Evolutionary conservation across 2,113 vertebrate species (phyloP).

Genomic region (Prunella himalayana): DNA sequence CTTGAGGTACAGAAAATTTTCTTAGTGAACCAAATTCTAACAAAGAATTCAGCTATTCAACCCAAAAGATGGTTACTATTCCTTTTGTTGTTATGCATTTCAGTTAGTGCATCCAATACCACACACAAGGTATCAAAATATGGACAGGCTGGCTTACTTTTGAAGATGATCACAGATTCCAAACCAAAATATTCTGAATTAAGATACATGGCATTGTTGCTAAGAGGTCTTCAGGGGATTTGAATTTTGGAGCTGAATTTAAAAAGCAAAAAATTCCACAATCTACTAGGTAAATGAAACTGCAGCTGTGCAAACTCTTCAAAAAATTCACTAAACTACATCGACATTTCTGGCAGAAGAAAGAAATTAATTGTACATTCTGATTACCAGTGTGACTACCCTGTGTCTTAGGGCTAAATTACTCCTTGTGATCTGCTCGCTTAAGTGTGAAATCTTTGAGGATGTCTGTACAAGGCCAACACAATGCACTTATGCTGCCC

Average conservation of each 20-base stretch:
- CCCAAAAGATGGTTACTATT: neutral
- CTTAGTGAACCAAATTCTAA: neutral
- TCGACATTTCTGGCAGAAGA: neutral
- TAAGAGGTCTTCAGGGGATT: neutral
- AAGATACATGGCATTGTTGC: neutral
- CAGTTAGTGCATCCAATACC: neutral
- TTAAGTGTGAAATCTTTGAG: neutral
- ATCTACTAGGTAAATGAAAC: neutral
- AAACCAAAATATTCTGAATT: neutral
- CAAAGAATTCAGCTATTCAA: neutral
- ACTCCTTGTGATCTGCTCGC: neutral
- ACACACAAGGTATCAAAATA: neutral
- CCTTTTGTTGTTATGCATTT: neutral
- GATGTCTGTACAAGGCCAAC: neutral
- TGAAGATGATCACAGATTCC: neutral
- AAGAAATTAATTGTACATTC: conserved; percentile 5
- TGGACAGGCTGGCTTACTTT: neutral
- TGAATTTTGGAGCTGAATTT: neutral
- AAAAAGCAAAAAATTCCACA: neutral
- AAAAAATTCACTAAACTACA: neutral
- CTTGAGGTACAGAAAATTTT: neutral
- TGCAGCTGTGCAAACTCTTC: neutral
- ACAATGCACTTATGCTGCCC: neutral
- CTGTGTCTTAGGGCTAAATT: neutral
- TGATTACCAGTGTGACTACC: neutral